These are phyloP conservation scores for Diarsia brunnea DNA, from an alignment of 2,888 invertebrate genomes.

Conservation along the genomic window DNA sequence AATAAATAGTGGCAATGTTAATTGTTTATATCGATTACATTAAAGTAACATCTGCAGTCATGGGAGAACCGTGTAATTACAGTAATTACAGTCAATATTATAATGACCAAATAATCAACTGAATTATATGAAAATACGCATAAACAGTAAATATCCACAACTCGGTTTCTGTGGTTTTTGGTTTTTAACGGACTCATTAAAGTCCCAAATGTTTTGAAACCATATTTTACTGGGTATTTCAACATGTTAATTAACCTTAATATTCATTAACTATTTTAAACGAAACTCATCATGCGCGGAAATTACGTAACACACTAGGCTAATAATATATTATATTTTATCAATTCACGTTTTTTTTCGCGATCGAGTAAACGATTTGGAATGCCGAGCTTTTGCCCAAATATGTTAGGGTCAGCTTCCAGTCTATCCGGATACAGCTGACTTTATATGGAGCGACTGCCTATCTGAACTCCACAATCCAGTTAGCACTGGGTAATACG, in stretches of 20 bases:
- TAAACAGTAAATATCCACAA: constrained; percentile 10
- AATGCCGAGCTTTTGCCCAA: too few species aligned
- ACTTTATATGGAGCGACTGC: neutral
- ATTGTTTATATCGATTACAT: too few species aligned
- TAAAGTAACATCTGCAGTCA: too few species aligned
- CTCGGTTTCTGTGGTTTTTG: constrained; percentile 23
- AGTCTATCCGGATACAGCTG: neutral
- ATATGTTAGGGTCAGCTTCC: neutral
- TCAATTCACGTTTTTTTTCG: neutral
- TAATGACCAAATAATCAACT: neutral
- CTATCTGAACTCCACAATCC: neutral
- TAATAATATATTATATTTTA: neutral
- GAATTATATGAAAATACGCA: neutral
- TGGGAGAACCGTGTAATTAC: too few species aligned
- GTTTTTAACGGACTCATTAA: neutral
- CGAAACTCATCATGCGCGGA: neutral
- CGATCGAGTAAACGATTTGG: too few species aligned
- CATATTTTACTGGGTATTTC: neutral
- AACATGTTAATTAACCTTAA: neutral
- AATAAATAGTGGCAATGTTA: too few species aligned
- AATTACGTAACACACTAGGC: neutral
- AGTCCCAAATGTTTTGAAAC: neutral
- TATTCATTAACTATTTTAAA: neutral
- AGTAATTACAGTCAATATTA: neutral
- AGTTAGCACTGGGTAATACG: neutral